Evolutionary conservation across 30 jellyfish, hydroid and myxozoan species (phyloP).

Genomic region (Clytia hemisphaerica): DNA sequence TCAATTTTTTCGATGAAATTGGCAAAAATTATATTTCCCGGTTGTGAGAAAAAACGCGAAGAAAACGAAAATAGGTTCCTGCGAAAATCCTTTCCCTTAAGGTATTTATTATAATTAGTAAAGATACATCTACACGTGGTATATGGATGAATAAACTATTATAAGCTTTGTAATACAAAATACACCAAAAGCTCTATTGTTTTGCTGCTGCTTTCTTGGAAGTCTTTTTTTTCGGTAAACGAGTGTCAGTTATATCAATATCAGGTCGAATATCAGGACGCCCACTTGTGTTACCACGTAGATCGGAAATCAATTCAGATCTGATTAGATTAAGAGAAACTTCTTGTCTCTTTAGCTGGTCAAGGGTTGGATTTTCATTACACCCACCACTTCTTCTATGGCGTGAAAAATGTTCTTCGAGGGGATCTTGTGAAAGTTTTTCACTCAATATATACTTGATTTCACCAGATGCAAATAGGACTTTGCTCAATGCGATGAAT

Average conservation of each 20-base stretch:
- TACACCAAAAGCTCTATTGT: too few species aligned
- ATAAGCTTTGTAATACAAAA: too few species aligned
- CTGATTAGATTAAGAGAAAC: background rate
- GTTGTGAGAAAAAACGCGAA: too few species aligned
- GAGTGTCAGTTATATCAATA: background rate
- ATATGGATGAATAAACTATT: too few species aligned
- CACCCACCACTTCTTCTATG: constrained; percentile 6
- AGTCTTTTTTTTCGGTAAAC: background rate
- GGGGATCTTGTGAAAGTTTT: background rate
- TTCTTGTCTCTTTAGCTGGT: background rate
- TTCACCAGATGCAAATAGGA: background rate
- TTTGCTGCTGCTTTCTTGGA: too few species aligned
- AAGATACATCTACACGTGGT: too few species aligned
- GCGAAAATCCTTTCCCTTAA: too few species aligned
- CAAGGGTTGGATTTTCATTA: background rate
- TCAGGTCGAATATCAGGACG: background rate
- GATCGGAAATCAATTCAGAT: background rate
- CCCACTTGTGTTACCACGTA: constrained; percentile 7
- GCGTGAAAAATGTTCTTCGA: constrained; percentile 10
- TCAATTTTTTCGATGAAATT: too few species aligned
- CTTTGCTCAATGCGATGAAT: background rate
- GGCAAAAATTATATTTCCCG: too few species aligned
- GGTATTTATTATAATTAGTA: too few species aligned
- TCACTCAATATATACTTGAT: background rate
- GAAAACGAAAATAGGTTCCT: too few species aligned